Base-by-base conservation (phyloP, 2,888 invertebrate species). In the Clistopyga incitator region DNA sequence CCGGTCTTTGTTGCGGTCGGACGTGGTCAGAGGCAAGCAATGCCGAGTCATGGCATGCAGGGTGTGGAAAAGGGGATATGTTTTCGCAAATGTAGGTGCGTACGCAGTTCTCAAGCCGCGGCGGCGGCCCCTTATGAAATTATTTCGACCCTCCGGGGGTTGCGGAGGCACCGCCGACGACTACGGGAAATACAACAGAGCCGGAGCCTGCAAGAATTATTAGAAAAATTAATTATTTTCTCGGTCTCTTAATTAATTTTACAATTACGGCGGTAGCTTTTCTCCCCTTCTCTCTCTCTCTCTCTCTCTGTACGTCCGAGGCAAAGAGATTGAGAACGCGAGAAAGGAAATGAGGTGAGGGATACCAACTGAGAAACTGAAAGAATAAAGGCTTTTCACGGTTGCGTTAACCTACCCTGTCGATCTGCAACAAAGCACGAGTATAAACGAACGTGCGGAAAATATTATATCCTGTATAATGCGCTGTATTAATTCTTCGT, bases 141-240 rank as follows among this genome's bases (percentile, higher is more conserved):
- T 92, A 92, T 93, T 92, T 92, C 89, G 88, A 90, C 91, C 90
- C 91, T 90, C 88, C 85, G 85, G 86, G 82, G 75, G 67, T 64
- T 85, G 82, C 78, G 86, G 85, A 65, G 82, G 64, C 72, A 78
- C 80, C 71, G 50, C 72, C 83, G 75, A 56, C 68, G 68, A 52
- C 64, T 74, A 67, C 68, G 78, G 59, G 15, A 82, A 84, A 82
- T 79, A 91, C 90, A 91, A 88, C 89, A 88, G 87, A 87, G 86
- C 86, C 72, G 54, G 81, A 20, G 77, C 50, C 86, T 87, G 89
- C 88, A 90, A 92, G 91, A 93, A 92, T 93, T 93, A 93, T 93
- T 92, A 92, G 93, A 93, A 93, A 93, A 93, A 93, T 93, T 93
- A 92, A 93, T 93, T 93, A 93, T 92, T 92, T 92, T 89, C 88